phyloP scores from a whole-genome alignment of 1,140 invertebrate genomes.

The Globodera ellingtonae region DNA sequence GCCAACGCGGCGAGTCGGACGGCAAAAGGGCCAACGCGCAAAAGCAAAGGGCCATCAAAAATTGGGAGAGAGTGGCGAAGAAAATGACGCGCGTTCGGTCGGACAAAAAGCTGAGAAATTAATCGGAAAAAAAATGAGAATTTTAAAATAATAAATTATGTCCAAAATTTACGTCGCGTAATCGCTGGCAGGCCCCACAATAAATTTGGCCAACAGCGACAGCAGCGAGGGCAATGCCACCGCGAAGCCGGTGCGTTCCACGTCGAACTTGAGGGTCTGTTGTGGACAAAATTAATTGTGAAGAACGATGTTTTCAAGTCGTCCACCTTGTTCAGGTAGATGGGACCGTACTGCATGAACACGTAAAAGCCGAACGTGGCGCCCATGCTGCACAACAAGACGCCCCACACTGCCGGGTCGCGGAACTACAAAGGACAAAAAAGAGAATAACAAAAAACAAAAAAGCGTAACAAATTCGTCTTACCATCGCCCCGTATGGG shows the following conservation, averaged over 20 bases:
- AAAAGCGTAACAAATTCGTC: neutral
- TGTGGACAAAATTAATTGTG: neutral
- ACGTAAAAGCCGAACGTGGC: constrained; percentile 45
- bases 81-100: constrained; percentile 20
- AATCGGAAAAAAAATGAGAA: constrained; percentile 8
- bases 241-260: constrained; percentile 53
- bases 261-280: constrained; percentile 44
- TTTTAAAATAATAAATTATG: constrained; percentile 37
- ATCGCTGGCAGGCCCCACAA: constrained; percentile 52
- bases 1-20: constrained; percentile 22
- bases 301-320: neutral
- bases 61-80: constrained; percentile 48
- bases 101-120: constrained; percentile 18
- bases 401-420: constrained; percentile 32
- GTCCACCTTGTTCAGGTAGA: constrained; percentile 58
- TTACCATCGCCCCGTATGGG: constrained; percentile 36
- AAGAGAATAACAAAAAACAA: neutral
- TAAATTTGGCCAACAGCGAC: constrained; percentile 43
- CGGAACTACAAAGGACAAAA: constrained; percentile 7
- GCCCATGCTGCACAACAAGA: constrained; percentile 37
- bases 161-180: constrained; percentile 28
- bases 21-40: constrained; percentile 51
- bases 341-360: constrained; percentile 59
- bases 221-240: constrained; percentile 46
- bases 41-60: constrained; percentile 56